Conservation (phyloP, 2,888 invertebrate species). For the Acanthococcus lagerstroemiae region DNA sequence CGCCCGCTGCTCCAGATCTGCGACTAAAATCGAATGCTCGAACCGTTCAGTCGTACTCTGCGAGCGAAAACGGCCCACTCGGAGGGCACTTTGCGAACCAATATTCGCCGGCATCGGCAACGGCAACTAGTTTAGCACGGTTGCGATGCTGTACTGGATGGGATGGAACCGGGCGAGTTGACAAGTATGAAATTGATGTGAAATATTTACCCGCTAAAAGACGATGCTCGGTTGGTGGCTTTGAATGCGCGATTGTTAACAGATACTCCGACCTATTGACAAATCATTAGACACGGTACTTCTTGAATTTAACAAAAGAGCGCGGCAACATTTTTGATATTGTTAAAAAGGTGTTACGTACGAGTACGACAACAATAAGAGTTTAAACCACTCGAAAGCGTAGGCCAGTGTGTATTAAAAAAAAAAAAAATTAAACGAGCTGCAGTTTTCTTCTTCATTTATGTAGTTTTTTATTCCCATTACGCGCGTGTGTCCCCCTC, state of each 20-base stretch:
- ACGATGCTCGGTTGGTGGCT: slow-evolving; percentile 17
- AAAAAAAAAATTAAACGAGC: no score
- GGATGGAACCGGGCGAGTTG: slow-evolving; percentile 7
- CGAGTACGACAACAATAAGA: not conserved
- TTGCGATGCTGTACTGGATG: not conserved
- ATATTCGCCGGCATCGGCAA: not conserved
- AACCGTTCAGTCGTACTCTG: no score
- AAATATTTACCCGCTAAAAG: slow-evolving; percentile 27
- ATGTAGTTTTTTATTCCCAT: no score
- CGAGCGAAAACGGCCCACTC: no score
- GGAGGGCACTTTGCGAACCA: slow-evolving; percentile 1
- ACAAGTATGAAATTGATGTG: slow-evolving; percentile 31
- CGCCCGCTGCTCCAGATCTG: no score
- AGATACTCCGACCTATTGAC: slow-evolving; percentile 25
- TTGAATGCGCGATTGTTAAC: slow-evolving; percentile 17
- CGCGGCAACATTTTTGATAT: slow-evolving; percentile 12
- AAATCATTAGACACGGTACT: slow-evolving; percentile 28
- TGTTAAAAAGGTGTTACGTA: slow-evolving; percentile 15
- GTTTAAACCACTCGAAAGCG: not conserved
- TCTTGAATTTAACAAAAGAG: slow-evolving; percentile 5
- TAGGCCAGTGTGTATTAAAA: no score
- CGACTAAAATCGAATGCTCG: no score
- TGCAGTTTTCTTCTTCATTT: no score
- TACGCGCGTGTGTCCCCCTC: no score
- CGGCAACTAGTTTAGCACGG: slow-evolving; percentile 20